Base-by-base conservation (phyloP, 2,888 invertebrate species). In the Ptychoptera contaminata region DNA sequence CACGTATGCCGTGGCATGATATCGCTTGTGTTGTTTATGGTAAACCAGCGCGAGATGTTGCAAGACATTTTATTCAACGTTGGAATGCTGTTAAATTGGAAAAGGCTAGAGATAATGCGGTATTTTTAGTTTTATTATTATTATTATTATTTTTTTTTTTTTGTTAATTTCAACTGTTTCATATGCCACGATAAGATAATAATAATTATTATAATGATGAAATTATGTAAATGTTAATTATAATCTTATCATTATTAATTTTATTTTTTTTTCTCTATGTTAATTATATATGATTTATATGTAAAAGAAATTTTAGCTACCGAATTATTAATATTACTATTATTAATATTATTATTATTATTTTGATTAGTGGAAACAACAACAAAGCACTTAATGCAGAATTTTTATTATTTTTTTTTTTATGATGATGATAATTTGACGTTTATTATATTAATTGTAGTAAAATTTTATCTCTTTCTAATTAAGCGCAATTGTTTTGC, bases 1-100 rank as follows among this genome's bases (percentile, higher is more conserved):
- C 93, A 0, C 74, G 94, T 51, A 94, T 96, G 93, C 94, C 94
- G 2, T 96, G 94, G 94, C 94, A 96, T 60, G 94, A 96, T 67
- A 76, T 94, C 43, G 91, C 84, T 2, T 72, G 81, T 12, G 74
- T 84, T 58, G 80, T 94, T 1, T 79, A 81, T 55, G 91, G 87
- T 1, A 74, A 79, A 2, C 77, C 84, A 0, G 94, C 93, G 0
- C 65, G 90, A 44, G 96, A 96, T 66, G 81, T 88, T 1, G 84
- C 92, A 0, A 64, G 96, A 8, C 96, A 96, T 67, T 96, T 94
- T 59, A 91, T 96, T 57, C 90, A 92, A 58, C 69, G 94, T 32
- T 96, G 96, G 96, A 96, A 96, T 61, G 84, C 87, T 36, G 79
- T 83, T 48, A 94, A 94, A 67, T 72, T 88, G 56, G 78, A 78